phyloP scores from a whole-genome alignment of 2,113 vertebrate species.

The Casuarius casuarius region DNA sequence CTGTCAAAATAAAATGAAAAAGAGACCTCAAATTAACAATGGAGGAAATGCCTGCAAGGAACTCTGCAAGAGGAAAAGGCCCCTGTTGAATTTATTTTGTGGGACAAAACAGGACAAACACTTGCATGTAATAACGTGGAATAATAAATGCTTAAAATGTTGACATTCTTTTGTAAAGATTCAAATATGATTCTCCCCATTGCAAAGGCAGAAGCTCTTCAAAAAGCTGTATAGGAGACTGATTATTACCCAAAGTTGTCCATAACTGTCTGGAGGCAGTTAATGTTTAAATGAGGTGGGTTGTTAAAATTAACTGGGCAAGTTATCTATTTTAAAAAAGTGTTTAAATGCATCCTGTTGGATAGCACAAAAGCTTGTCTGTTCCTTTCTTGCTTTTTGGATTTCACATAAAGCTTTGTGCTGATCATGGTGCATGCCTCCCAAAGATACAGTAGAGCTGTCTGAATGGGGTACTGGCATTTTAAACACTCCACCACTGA shows the following conservation, averaged over 20 bases:
- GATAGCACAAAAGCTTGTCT: neutral
- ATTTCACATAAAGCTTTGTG: neutral
- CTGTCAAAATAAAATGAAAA: neutral
- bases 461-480: neutral
- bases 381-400: neutral
- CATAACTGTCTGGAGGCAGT: neutral
- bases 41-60: neutral
- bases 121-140: neutral
- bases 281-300: neutral
- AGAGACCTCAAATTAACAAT: neutral
- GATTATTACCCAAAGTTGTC: neutral
- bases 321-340: neutral
- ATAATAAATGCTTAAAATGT: neutral
- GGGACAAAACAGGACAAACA: neutral
- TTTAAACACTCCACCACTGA: neutral
- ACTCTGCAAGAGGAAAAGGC: neutral
- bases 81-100: neutral
- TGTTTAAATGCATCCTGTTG: neutral
- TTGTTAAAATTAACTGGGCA: neutral
- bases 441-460: neutral
- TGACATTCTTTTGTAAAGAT: neutral
- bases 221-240: neutral
- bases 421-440: fast-evolving
- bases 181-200: neutral
- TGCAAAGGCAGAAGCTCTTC: neutral